A percentile compares a stretch with the other conserved stretches of the same genome.
These are phyloP conservation scores for Corythucha ciliata DNA, from an alignment of 2,888 invertebrate species.

Conservation along the genomic window DNA sequence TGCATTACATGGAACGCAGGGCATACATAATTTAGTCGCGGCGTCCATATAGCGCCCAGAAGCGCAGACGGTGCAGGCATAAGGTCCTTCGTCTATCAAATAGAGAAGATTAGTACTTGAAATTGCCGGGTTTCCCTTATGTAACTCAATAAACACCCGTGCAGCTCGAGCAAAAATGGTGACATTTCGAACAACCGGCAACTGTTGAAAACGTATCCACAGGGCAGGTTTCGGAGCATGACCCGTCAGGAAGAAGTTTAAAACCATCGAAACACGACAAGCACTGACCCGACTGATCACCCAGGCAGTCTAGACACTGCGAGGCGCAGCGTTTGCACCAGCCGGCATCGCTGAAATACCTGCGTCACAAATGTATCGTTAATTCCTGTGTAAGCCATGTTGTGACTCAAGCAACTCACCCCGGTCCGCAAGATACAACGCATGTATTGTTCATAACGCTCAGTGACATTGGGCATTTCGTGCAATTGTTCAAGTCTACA, in stretches of 20 bases:
- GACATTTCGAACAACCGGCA: constrained; percentile 78
- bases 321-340: constrained; percentile 73
- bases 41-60: constrained; percentile 63
- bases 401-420: constrained; percentile 42
- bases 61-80: constrained; percentile 64
- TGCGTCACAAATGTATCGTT: no score
- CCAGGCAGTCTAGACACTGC: constrained; percentile 76
- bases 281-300: constrained; percentile 74
- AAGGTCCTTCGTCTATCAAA: constrained; percentile 55
- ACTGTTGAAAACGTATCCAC: constrained; percentile 75
- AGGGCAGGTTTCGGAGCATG: constrained; percentile 77
- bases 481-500: constrained; percentile 71
- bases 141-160: constrained; percentile 50
- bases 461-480: constrained; percentile 63
- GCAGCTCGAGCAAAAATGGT: constrained; percentile 79
- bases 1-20: constrained; percentile 61
- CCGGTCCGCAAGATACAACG: constrained; percentile 64
- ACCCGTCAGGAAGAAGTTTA: constrained; percentile 73
- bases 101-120: constrained; percentile 17
- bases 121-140: neutral
- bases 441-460: constrained; percentile 76
- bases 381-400: neutral
- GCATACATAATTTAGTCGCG: constrained; percentile 55
- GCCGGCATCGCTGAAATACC: constrained; percentile 78
- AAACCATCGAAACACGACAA: constrained; percentile 71